Percentiles rank a stretch among this genome's conserved stretches.
Conservation (phyloP, 1,140 invertebrate species). For the Varroa destructor region DNA sequence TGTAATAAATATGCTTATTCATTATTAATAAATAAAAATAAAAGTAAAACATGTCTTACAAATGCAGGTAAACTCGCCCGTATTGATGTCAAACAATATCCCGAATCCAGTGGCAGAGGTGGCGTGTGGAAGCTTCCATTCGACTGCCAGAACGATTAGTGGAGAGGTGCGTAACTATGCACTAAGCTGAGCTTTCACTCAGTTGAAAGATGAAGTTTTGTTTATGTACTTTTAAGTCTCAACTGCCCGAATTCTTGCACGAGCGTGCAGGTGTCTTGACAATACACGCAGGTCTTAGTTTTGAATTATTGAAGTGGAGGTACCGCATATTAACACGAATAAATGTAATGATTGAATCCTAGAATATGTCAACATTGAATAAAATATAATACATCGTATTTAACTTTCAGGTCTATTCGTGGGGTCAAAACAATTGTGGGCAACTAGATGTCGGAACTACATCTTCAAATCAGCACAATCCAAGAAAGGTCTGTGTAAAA, state of each 20-base stretch:
- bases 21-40: too few species aligned
- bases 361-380: too few species aligned
- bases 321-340: slow-evolving; percentile 1
- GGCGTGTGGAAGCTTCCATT: slow-evolving; percentile 53
- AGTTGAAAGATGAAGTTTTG: too few species aligned
- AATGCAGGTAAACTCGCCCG: background rate
- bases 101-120: slow-evolving; percentile 39
- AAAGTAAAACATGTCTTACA: too few species aligned
- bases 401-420: slow-evolving; percentile 48
- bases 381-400: too few species aligned
- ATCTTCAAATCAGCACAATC: slow-evolving; percentile 50
- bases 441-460: slow-evolving; percentile 50
- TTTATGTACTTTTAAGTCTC: background rate
- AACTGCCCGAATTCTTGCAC: background rate
- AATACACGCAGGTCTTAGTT: slow-evolving; percentile 26
- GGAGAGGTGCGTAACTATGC: slow-evolving; percentile 44
- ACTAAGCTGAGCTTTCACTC: too few species aligned
- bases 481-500: slow-evolving; percentile 40
- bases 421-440: slow-evolving; percentile 56
- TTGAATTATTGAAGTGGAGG: slow-evolving; percentile 30
- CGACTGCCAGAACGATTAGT: slow-evolving; percentile 48
- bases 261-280: background rate
- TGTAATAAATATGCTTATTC: background rate
- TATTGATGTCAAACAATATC: background rate
- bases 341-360: background rate